phyloP scores from a whole-genome alignment of 2,113 vertebrate genomes.

The Eurypyga helias region DNA sequence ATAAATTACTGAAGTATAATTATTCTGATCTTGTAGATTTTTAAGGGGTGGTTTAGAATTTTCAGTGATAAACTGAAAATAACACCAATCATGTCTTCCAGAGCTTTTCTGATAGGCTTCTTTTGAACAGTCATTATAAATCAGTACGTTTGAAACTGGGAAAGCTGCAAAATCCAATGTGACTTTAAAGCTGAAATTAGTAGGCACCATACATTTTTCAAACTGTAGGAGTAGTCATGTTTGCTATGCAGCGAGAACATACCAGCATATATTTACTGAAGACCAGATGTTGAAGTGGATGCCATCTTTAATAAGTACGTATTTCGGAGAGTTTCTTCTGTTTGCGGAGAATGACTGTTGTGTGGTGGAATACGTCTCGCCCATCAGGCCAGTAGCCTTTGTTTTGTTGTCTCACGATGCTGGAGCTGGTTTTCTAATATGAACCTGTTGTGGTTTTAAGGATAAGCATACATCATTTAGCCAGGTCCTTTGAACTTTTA shows the following conservation, averaged over 20 bases:
- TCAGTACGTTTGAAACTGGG: background rate
- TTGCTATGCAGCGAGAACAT: background rate
- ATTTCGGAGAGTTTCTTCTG: background rate
- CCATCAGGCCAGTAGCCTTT: background rate
- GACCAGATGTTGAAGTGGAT: background rate
- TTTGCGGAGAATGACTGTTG: background rate
- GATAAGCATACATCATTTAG: fast-evolving
- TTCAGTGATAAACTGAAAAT: background rate
- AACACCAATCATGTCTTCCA: background rate
- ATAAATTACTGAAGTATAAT: background rate
- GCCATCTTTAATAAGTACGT: background rate
- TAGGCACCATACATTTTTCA: background rate
- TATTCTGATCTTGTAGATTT: background rate
- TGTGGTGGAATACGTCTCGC: background rate
- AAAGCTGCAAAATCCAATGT: background rate
- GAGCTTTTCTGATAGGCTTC: background rate
- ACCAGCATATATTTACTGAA: too few species aligned
- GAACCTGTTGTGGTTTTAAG: background rate
- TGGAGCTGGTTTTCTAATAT: background rate
- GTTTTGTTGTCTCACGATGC: background rate
- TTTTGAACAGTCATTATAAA: background rate
- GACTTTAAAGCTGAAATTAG: background rate
- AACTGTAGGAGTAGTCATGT: background rate
- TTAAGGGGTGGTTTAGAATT: background rate
- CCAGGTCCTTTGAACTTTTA: background rate